Base-by-base conservation (phyloP, 2,888 invertebrate genomes). In the Anaspis maculata region DNA sequence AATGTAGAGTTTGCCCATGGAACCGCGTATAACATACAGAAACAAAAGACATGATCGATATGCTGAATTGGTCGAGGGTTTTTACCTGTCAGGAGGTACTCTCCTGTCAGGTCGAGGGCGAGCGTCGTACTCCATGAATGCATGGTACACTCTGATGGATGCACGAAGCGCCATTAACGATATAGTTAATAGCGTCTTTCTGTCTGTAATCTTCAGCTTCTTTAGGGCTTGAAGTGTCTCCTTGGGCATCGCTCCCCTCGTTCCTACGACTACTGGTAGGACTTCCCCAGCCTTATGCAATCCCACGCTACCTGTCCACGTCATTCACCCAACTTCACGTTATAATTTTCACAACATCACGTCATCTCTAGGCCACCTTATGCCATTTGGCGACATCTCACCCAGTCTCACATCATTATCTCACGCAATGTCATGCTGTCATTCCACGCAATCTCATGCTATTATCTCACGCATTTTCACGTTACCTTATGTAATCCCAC, bases 211-310 rank as follows among this genome's bases (percentile, higher is more conserved):
- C 3, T 49, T 48, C 1, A 57, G 36, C 21, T 36, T 34, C 2
- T 24, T 23, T 1, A 57, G 41, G 13, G 40, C 34, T 1, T 12
- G 3, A 10, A 48, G 16, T 14, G 57, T 61, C 29, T 41, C 32
- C 39, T 32, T 48, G 23, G 57, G 56, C 38, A 59, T 37, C 9
- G 54, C 52, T 9, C 56, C 57, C 38, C 57, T 41, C 25, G 56
- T 55, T 4, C 59, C 56, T 12, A 59, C 47, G 27, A 59, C 54
- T 3, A 57, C 44, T 0, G 57, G 58, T 29, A 57, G 42, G 26
- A 56, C 55, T 25, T 44, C 32, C 0, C 42, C 46, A 25, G 22
- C 24, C 4, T n/a, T n/a, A 29, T 2, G 13, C 28, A 28, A 19
- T 21, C 6, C 12, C 14, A 30, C 6, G 13, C 14, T 19, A 22